Percentiles rank a stretch among this genome's conserved stretches.
These are phyloP conservation scores for Anastrepha obliqua DNA, from an alignment of 1,140 invertebrate species.

Conservation along the genomic window DNA sequence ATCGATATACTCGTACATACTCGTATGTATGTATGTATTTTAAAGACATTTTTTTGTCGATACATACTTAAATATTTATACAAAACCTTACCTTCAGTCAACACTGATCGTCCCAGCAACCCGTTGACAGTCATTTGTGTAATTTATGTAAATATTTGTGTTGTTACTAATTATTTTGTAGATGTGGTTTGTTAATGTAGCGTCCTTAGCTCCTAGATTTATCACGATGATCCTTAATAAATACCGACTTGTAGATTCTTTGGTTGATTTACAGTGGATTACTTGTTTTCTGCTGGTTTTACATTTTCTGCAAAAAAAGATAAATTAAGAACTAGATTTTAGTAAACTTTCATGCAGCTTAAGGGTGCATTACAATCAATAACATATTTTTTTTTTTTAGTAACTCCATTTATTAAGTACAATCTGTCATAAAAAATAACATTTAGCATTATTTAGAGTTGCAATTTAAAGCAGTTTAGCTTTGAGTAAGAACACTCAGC, in stretches of 20 bases:
- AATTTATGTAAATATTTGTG: neutral
- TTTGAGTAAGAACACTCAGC: no score
- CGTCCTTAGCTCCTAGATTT: neutral
- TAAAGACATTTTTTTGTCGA: no score
- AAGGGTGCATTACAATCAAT: no score
- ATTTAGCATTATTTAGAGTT: no score
- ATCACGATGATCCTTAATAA: neutral
- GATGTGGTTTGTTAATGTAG: neutral
- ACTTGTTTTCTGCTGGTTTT: neutral
- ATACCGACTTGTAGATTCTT: neutral
- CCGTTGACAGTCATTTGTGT: conserved; percentile 69
- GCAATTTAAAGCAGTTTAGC: no score
- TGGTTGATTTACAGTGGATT: neutral
- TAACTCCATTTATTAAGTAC: no score
- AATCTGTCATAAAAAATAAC: no score
- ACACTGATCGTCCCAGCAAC: conserved; percentile 65
- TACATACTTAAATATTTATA: no score
- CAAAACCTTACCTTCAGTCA: conserved; percentile 65
- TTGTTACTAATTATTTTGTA: neutral
- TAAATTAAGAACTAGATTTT: neutral
- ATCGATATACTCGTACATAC: no score
- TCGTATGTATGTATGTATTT: no score
- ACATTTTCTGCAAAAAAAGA: conserved; percentile 6
- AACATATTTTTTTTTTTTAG: no score
- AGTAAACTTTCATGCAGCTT: no score